Evolutionary conservation across 1,140 invertebrate species (phyloP).

Genomic region (Glossosoma conforme): DNA sequence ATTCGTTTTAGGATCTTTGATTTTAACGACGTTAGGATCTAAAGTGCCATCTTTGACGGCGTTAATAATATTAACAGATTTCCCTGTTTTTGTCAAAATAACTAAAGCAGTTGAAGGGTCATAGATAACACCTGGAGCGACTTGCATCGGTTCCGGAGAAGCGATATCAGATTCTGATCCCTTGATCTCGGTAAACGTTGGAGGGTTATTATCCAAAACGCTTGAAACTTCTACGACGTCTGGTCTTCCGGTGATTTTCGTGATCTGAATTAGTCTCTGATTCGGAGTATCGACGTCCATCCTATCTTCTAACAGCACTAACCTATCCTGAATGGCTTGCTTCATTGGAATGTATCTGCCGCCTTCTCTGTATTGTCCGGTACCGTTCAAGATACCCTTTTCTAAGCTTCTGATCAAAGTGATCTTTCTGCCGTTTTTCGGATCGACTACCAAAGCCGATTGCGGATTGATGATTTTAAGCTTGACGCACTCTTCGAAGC

Average conservation of each 20-base stretch:
- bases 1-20: slow-evolving; percentile 70
- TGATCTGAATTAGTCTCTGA: slow-evolving; percentile 58
- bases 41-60: slow-evolving; percentile 66
- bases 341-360: slow-evolving; percentile 64
- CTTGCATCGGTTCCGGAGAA: slow-evolving; percentile 60
- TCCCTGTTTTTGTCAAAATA: slow-evolving; percentile 65
- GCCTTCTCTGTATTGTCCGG: slow-evolving; percentile 63
- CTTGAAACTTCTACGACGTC: slow-evolving; percentile 63
- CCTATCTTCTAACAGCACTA: slow-evolving; percentile 57
- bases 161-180: slow-evolving; percentile 49
- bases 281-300: slow-evolving; percentile 46
- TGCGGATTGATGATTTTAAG: slow-evolving; percentile 78
- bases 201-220: slow-evolving; percentile 37
- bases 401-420: slow-evolving; percentile 70
- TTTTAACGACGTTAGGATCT: slow-evolving; percentile 61
- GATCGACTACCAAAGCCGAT: slow-evolving; percentile 74
- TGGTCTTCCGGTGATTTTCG: slow-evolving; percentile 57
- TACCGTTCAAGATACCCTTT: slow-evolving; percentile 70
- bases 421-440: slow-evolving; percentile 62
- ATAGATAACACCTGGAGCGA: slow-evolving; percentile 65
- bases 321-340: slow-evolving; percentile 68
- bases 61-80: slow-evolving; percentile 62
- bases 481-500: slow-evolving; percentile 83
- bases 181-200: slow-evolving; percentile 43
- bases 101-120: slow-evolving; percentile 68